phyloP scores from a whole-genome alignment of 1,140 invertebrate genomes.

The Micrasema longulum region DNA sequence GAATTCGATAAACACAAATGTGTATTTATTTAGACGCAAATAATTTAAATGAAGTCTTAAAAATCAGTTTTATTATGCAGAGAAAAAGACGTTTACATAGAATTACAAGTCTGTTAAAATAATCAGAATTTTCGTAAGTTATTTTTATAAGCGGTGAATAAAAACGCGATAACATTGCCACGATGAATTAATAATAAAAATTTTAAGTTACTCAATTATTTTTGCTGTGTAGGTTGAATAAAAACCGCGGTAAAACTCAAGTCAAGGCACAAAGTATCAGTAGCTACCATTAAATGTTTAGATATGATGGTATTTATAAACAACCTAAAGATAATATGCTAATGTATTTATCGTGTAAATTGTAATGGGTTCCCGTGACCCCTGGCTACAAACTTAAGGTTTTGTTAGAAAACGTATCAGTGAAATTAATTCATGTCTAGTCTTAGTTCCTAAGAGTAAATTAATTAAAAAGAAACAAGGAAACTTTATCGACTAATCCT shows the following conservation, averaged over 20 bases:
- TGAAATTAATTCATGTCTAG: constrained; percentile 5
- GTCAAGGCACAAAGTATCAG: neutral
- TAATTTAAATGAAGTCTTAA: too few species aligned
- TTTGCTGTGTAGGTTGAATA: neutral
- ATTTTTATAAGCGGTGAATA: too few species aligned
- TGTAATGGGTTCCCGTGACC: constrained; percentile 45
- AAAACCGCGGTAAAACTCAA: neutral
- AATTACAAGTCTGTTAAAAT: too few species aligned
- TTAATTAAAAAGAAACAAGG: too few species aligned
- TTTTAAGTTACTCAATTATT: neutral
- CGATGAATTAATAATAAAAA: neutral
- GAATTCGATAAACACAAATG: too few species aligned
- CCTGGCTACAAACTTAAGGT: constrained; percentile 21
- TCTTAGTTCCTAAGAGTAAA: too few species aligned
- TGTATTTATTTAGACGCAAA: too few species aligned
- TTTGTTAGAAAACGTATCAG: constrained; percentile 3
- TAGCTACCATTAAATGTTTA: constrained; percentile 6
- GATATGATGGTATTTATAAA: constrained; percentile 15
- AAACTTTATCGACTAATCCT: too few species aligned
- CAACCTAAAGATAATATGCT: constrained; percentile 44
- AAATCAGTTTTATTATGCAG: too few species aligned
- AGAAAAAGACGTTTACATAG: too few species aligned
- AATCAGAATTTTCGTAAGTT: too few species aligned
- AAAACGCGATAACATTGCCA: too few species aligned
- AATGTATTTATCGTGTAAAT: constrained; percentile 53